phyloP scores from a whole-genome alignment of 2,888 invertebrate genomes.

The Brachynemurus nebulosus region DNA sequence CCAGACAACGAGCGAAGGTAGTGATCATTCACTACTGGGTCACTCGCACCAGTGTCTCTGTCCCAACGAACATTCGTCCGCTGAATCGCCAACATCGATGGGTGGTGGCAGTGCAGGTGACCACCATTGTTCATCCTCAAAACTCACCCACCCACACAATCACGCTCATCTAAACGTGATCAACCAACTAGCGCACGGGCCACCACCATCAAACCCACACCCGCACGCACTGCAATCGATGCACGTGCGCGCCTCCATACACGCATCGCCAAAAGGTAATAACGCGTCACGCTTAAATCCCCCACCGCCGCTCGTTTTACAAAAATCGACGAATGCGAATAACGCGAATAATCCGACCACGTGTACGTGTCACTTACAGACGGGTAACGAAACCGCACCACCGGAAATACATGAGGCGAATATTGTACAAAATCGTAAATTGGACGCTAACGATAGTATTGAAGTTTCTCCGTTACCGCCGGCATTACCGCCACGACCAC shows the following conservation, averaged over 20 bases:
- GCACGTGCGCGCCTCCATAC: slow-evolving; percentile 24
- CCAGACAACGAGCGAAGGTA: slow-evolving; percentile 27
- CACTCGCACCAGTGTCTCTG: slow-evolving; percentile 27
- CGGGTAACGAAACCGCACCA: slow-evolving; percentile 21
- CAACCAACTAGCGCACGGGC: slow-evolving; percentile 8
- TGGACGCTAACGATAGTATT: slow-evolving; percentile 31
- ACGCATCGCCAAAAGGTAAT: slow-evolving; percentile 23
- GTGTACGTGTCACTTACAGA: slow-evolving; percentile 29
- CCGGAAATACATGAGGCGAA: slow-evolving; percentile 20
- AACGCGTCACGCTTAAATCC: neutral
- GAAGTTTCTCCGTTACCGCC: slow-evolving; percentile 33
- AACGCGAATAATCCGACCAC: slow-evolving; percentile 6
- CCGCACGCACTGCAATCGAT: slow-evolving; percentile 18
- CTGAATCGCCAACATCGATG: neutral
- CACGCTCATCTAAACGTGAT: slow-evolving; percentile 15
- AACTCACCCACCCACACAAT: slow-evolving; percentile 12
- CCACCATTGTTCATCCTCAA: neutral
- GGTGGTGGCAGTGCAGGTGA: neutral
- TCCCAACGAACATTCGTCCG: slow-evolving; percentile 8
- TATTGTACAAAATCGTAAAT: slow-evolving; percentile 22
- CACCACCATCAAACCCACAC: slow-evolving; percentile 8
- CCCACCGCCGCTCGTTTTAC: too few relatives aligned
- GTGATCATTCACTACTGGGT: slow-evolving; percentile 27
- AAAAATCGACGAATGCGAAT: neutral
- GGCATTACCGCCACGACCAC: slow-evolving; percentile 33